A percentile compares a stretch with the other conserved stretches of the same genome.
Evolutionary conservation across 2,113 vertebrate species (phyloP).

Genomic region (Talpa occidentalis): DNA sequence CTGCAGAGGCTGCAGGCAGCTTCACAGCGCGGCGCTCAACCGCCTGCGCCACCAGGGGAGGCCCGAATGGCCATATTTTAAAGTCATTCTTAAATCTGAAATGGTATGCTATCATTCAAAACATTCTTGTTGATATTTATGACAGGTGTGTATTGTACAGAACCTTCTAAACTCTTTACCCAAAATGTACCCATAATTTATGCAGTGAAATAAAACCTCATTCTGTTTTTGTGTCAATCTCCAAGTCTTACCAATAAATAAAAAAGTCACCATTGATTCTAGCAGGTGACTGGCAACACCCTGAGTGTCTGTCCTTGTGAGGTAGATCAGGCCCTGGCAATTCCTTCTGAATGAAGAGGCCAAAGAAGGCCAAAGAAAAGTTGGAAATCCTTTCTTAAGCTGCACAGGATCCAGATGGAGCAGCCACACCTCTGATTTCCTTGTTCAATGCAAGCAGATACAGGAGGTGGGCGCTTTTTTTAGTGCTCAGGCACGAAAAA

Average conservation of each 20-base stretch:
- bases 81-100: slow-evolving; percentile 12
- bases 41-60: no score
- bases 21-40: no score
- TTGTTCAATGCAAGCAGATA: background rate
- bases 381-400: background rate
- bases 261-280: background rate
- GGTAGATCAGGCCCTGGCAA: background rate
- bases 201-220: background rate
- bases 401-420: background rate
- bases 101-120: background rate
- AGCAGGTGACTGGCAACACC: background rate
- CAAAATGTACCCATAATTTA: background rate
- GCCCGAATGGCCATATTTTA: background rate
- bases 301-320: background rate
- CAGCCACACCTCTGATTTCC: background rate
- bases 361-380: background rate
- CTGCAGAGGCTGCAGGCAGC: no score
- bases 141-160: background rate
- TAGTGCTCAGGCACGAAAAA: background rate
- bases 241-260: background rate
- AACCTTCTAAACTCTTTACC: background rate
- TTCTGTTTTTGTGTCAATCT: background rate
- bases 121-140: background rate
- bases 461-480: background rate
- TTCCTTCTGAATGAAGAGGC: background rate